Percentiles rank a stretch among this genome's conserved stretches.
Conservation (phyloP, 2,888 invertebrate genomes). For the Hyles lineata region DNA sequence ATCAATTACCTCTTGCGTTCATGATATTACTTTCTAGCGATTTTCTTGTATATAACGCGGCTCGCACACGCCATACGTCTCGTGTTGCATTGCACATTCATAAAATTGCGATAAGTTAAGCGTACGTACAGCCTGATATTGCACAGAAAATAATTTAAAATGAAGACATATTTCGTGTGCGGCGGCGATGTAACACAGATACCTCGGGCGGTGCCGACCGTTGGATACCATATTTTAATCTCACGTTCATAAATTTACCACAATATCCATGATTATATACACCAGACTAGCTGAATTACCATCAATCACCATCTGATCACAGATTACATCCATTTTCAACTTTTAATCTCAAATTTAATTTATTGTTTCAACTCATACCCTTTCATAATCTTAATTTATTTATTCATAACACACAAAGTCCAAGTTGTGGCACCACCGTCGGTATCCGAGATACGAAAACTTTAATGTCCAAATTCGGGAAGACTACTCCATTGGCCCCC, state of each 20-base stretch:
- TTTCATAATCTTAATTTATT: no score
- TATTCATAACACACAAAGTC: no score
- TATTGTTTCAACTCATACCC: no score
- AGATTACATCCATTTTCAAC: no score
- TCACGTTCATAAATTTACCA: background rate
- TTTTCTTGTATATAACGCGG: background rate
- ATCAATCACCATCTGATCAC: no score
- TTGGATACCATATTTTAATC: background rate
- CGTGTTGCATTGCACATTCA: background rate
- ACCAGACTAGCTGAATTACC: background rate
- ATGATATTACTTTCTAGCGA: slow-evolving; percentile 11
- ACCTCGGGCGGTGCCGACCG: background rate
- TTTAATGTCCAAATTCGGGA: slow-evolving; percentile 53
- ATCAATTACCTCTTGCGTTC: background rate
- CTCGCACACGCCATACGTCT: background rate
- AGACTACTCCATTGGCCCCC: slow-evolving; percentile 71
- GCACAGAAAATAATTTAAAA: background rate
- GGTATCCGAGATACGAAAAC: slow-evolving; percentile 27
- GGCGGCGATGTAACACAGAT: background rate
- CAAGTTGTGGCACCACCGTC: background rate
- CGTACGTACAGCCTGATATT: slow-evolving; percentile 18
- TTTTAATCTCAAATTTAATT: no score
- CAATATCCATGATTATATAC: background rate
- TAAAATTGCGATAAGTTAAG: slow-evolving; percentile 11
- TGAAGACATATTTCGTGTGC: background rate